These are phyloP conservation scores for Calameuta idolon DNA, from an alignment of 2,888 invertebrate species.

Conservation along the genomic window DNA sequence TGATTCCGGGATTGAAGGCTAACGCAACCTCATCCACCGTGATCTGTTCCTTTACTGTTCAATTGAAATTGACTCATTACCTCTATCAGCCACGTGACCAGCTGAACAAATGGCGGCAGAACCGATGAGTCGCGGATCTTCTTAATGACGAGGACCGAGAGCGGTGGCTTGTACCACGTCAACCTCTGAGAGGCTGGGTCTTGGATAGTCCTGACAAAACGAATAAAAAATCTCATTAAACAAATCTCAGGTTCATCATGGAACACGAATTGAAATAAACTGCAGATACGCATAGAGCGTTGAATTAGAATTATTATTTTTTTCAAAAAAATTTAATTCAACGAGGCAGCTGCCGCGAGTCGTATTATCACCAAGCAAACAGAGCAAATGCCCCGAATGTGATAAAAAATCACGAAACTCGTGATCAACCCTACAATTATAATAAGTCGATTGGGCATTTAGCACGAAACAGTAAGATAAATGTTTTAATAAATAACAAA, in stretches of 20 bases:
- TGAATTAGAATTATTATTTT: no score
- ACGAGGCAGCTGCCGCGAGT: no score
- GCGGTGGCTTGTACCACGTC: slow-evolving; percentile 96
- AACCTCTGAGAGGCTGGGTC: slow-evolving; percentile 96
- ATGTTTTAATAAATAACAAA: background rate
- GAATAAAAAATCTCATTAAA: slow-evolving; percentile 12
- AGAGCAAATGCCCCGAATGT: background rate
- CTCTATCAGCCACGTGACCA: slow-evolving; percentile 93
- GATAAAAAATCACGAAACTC: background rate
- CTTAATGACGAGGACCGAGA: slow-evolving; percentile 97
- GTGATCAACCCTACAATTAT: no score
- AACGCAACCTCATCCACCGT: background rate
- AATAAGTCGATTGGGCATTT: background rate
- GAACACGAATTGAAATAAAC: background rate
- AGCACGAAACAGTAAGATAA: background rate
- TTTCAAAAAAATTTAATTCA: no score
- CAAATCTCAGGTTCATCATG: background rate
- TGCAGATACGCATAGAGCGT: no score
- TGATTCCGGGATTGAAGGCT: background rate
- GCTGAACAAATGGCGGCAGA: slow-evolving; percentile 89
- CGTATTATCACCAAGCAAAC: no score
- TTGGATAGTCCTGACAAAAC: slow-evolving; percentile 87
- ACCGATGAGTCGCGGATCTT: slow-evolving; percentile 94
- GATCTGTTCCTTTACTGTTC: slow-evolving; percentile 10
- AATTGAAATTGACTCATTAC: slow-evolving; percentile 68